Conservation (phyloP, 2,888 invertebrate genomes). For the Drosophila nr. fundita region DNA sequence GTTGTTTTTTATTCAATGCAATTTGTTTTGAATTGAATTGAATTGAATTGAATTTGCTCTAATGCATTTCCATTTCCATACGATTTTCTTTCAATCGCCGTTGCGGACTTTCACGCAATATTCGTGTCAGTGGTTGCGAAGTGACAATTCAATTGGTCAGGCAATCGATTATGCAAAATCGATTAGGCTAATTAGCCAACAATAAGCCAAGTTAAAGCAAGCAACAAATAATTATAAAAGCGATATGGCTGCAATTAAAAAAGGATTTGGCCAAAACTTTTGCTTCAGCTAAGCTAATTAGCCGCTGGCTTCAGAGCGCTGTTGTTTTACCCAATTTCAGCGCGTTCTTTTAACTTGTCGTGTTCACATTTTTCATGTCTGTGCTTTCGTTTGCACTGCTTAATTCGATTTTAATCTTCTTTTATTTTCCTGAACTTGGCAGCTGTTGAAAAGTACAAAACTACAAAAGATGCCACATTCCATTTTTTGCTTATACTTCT, state of each 20-base stretch:
- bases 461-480: slow-evolving; percentile 19
- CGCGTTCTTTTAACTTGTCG: slow-evolving; percentile 11
- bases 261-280: slow-evolving; percentile 15
- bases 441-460: slow-evolving; percentile 12
- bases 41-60: slow-evolving; percentile 44
- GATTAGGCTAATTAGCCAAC: slow-evolving; percentile 47
- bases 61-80: slow-evolving; percentile 38
- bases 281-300: slow-evolving; percentile 31
- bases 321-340: slow-evolving; percentile 8
- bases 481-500: neutral
- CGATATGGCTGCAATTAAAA: slow-evolving; percentile 16
- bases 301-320: slow-evolving; percentile 8
- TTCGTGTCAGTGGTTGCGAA: slow-evolving; percentile 43
- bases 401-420: slow-evolving; percentile 67
- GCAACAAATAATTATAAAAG: slow-evolving; percentile 11
- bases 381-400: slow-evolving; percentile 25
- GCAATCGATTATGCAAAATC: slow-evolving; percentile 65
- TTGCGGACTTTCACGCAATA: slow-evolving; percentile 66
- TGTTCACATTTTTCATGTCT: slow-evolving; percentile 19
- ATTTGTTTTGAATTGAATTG: slow-evolving; percentile 38
- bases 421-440: slow-evolving; percentile 42
- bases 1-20: slow-evolving; percentile 44
- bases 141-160: slow-evolving; percentile 43
- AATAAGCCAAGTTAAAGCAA: slow-evolving; percentile 26
- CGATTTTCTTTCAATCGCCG: slow-evolving; percentile 33